Base-by-base conservation (phyloP, 1,140 invertebrate species). In the Atta cephalotes region DNA sequence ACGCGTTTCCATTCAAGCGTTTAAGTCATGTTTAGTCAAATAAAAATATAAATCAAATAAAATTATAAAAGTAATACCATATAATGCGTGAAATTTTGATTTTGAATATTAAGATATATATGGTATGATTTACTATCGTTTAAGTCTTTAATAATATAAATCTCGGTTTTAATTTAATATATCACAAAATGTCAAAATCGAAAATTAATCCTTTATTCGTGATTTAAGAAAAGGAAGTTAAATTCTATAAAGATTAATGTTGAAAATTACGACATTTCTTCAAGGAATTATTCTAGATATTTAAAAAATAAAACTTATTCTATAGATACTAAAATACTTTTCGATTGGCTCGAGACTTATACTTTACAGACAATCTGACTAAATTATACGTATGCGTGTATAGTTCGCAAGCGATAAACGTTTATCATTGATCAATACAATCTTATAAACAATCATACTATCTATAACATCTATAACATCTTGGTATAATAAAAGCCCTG, bases 331-430 rank as follows among this genome's bases (percentile, higher is more conserved):
- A 35, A 74, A 16, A 58, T 35, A 35, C 18, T 74, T 25, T 35
- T 18, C 10, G 4, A 21, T 70, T 21, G 9, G 2, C 9, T 39
- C 18, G 65, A 70, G 12, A 12, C 9, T 31, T 66, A 9, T 66
- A 65, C 18, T 21, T 68, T 68, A 25, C 5, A 0, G 39, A 1
- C 12, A 45, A 70, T 49, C n/a, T 49, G 18, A 25, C n/a, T 3
- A 70, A 70, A 70, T 70, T 70, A 49, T 49, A 70, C 3, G 28
- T 66, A 66, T 53, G 62, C 28, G 62, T 35, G 3, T 66, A 65
- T 12, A 66, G 1, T n/a, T 66, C 1, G 35, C 5, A 25, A 70
- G 39, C 39, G 6, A 25, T 70, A 70, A 70, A 14, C n/a, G 21
- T 70, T 70, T 0, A 49, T 70, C 45, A 21, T 70, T 49, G 12